Percentiles rank a stretch among this genome's conserved stretches.
These are phyloP conservation scores for Drosophila sturtevanti DNA, from an alignment of 1,140 invertebrate genomes.

Conservation along the genomic window DNA sequence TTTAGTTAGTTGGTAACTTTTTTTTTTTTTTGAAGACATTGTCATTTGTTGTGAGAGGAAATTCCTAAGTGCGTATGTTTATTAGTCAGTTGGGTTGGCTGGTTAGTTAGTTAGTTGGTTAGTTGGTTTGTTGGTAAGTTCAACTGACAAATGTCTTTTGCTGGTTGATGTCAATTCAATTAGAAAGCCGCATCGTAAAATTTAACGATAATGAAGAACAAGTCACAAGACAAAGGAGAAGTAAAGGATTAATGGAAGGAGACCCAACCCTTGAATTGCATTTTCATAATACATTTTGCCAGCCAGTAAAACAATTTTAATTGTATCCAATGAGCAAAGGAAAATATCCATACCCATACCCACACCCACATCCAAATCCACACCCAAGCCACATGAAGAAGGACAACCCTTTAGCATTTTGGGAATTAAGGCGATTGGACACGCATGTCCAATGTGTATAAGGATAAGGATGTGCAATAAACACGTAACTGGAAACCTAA, in stretches of 20 bases:
- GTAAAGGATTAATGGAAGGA: too few relatives aligned
- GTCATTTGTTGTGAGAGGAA: neutral
- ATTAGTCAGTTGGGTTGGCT: neutral
- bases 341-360: constrained; percentile 16
- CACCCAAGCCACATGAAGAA: constrained; percentile 2
- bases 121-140: constrained; percentile 16
- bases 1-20: constrained; percentile 38
- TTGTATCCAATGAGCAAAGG: constrained; percentile 60
- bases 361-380: constrained; percentile 4
- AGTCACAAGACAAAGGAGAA: neutral
- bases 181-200: constrained; percentile 69
- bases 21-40: constrained; percentile 33
- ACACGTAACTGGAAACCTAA: constrained; percentile 68
- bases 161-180: constrained; percentile 40
- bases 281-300: constrained; percentile 68
- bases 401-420: constrained; percentile 54
- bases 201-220: constrained; percentile 52
- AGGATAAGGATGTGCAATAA: constrained; percentile 56
- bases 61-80: constrained; percentile 12
- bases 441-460: constrained; percentile 64
- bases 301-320: constrained; percentile 65
- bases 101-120: constrained; percentile 20
- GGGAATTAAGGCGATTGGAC: constrained; percentile 71
- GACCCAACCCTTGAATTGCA: constrained; percentile 70
- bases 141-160: constrained; percentile 18